Base-by-base conservation (phyloP, 2,113 vertebrate genomes). In the Propithecus coquereli region DNA sequence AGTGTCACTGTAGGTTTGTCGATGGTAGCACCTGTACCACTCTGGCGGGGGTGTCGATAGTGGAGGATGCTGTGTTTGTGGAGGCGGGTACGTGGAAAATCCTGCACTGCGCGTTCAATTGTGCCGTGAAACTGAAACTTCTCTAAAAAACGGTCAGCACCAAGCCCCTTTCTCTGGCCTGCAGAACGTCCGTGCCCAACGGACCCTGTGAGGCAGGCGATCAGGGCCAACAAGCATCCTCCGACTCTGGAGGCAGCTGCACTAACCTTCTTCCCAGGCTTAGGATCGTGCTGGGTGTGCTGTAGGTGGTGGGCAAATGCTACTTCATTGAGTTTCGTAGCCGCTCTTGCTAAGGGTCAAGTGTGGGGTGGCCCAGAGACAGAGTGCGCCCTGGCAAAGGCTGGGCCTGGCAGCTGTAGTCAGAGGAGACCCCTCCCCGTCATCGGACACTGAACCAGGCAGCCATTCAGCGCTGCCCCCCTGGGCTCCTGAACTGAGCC, bases 111-210 rank as follows among this genome's bases (percentile, higher is more conserved):
- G 11, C 57, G 70, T 37, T 84, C 52, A 8, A 4, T 65, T 47
- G 90, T 84, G 25, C 40, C 32, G 13, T 12, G 10, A 79, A 27
- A 20, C 25, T 40, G 20, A 77, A 32, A 8, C n/a, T 85, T 3
- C 34, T 63, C 52, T 52, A 59, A 79, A 81, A 43, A 20, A 30
- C 14, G 82, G 63, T 80, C 32, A n/a, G 30, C 16, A 16, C 18
- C 76, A 93, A 97, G 95, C 97, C 88, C 50, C 94, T 63, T 96
- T 97, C 71, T 27, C 40, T 94, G 71, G 87, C 96, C 95, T 52
- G 20, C 32, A 18, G 22, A 40, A 12, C 8, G 50, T 61, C 25
- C 32, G 47, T 32, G 5, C 30, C 66, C 63, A 37, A 25, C 16
- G 73, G 61, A 68, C 32, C 17, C 54, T 73, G 7, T 30, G 54